Evolutionary conservation across 1,140 invertebrate genomes (phyloP), one percentile per base, ranked within the genome.

Genomic region (Belonocnema kinseyi): DNA sequence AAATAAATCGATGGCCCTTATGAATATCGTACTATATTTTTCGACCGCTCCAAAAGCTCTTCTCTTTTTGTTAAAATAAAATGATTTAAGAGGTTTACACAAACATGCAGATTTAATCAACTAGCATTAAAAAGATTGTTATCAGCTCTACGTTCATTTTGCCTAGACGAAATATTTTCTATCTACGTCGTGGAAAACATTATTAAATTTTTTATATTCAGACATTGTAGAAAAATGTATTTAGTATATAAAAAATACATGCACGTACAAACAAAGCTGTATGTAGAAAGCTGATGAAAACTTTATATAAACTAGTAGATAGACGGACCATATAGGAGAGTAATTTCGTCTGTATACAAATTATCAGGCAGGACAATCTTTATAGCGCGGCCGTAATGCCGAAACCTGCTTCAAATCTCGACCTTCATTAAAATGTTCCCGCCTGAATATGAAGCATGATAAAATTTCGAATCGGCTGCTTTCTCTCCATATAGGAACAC

Each of bases 331-430:
- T 83, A 86, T 73, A 72, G 83, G 79, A 85, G 85, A 82, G 85
- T 81, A 84, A 86, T 86, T 87, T 83, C 77, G 46, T 75, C 77
- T 73, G 75, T 75, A 77, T 78, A 80, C 79, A 79, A 86, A 87
- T 87, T 87, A 88, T 88, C 86, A 80, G 83, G 82, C 86, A 80
- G 83, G 84, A 77, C 79, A 70, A 87, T 88, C 86, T 88, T 88
- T 87, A 87, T 82, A 77, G 75, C 71, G 50, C 56, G 77, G 81
- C 85, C 85, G 81, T 88, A 87, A 86, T 87, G 74, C 76, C 80
- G 76, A 80, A 84, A 86, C 78, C 73, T 76, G 76, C 46, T 66
- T 72, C 82, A 84, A 86, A 87, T 80, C 83, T 85, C 78, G 76
- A 56, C 80, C 70, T 75, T 80, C 77, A 85, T 84, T 85, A 85